A percentile compares a stretch with the other conserved stretches of the same genome.
These are phyloP conservation scores for Diploptera punctata DNA, from an alignment of 2,888 invertebrate genomes.

Conservation along the genomic window DNA sequence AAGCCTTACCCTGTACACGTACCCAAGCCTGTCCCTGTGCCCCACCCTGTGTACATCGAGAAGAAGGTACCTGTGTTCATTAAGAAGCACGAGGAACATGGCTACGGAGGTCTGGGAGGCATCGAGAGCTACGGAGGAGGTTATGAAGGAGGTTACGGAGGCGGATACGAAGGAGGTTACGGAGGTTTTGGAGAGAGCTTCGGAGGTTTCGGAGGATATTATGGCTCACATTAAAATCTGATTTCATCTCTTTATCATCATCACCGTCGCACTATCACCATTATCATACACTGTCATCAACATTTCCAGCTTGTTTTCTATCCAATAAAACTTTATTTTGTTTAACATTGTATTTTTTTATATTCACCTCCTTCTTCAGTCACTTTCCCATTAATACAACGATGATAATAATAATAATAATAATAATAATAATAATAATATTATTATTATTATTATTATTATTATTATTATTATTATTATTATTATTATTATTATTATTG, in stretches of 20 bases:
- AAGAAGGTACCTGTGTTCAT: not conserved
- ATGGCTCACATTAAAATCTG: not conserved
- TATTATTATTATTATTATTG: too few relatives aligned
- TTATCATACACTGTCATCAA: too few relatives aligned
- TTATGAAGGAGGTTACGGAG: not conserved
- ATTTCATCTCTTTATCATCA: not conserved
- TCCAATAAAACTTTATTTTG: too few relatives aligned
- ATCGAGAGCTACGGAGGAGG: not conserved
- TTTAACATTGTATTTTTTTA: too few relatives aligned
- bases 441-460: too few relatives aligned
- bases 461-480: too few relatives aligned
- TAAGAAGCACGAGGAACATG: not conserved
- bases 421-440: too few relatives aligned
- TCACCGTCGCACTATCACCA: not conserved
- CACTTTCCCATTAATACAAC: too few relatives aligned
- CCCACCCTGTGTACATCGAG: constrained; percentile 9
- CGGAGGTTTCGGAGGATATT: not conserved
- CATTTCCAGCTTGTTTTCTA: too few relatives aligned
- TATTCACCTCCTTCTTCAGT: too few relatives aligned
- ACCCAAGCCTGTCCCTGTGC: constrained; percentile 9
- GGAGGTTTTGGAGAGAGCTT: not conserved
- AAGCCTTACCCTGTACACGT: constrained; percentile 9
- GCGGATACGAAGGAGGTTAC: not conserved
- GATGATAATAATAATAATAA: too few relatives aligned
- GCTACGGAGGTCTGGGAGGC: not conserved